Evolutionary conservation across 2,888 invertebrate genomes (phyloP).

Genomic region (Phyllotreta striolata): DNA sequence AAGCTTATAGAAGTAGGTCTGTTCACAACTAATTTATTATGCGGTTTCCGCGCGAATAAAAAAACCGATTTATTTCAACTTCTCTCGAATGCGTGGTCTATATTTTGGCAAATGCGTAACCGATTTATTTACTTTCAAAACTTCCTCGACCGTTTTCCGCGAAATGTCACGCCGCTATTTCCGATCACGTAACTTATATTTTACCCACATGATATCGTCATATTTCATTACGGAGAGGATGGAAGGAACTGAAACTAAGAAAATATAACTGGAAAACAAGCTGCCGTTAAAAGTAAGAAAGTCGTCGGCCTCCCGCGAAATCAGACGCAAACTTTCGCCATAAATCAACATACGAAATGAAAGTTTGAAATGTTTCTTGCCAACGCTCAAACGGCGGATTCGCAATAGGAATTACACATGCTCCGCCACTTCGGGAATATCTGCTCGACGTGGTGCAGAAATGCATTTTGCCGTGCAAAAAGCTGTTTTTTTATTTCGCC

Average conservation of each 20-base stretch:
- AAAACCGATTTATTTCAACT: background rate
- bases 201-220: conserved; percentile 31
- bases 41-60: too few species aligned
- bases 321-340: conserved; percentile 48
- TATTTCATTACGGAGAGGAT: conserved; percentile 25
- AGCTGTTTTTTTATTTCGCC: too few species aligned
- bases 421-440: conserved; percentile 24
- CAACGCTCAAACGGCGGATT: conserved; percentile 48
- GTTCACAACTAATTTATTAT: background rate
- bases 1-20: too few species aligned
- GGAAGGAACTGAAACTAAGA: conserved; percentile 17
- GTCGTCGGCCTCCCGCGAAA: conserved; percentile 38
- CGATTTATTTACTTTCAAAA: conserved; percentile 20
- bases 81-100: background rate
- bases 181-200: conserved; percentile 25
- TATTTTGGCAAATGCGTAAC: conserved; percentile 9
- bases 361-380: conserved; percentile 47
- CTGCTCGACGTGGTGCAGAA: too few species aligned
- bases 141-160: conserved; percentile 43
- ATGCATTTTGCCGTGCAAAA: too few species aligned
- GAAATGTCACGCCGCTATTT: conserved; percentile 28
- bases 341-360: conserved; percentile 52
- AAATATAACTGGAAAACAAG: conserved; percentile 32
- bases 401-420: conserved; percentile 47
- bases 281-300: conserved; percentile 30